phyloP scores from a whole-genome alignment of 1,140 invertebrate genomes.

The Drosophila jambulina region DNA sequence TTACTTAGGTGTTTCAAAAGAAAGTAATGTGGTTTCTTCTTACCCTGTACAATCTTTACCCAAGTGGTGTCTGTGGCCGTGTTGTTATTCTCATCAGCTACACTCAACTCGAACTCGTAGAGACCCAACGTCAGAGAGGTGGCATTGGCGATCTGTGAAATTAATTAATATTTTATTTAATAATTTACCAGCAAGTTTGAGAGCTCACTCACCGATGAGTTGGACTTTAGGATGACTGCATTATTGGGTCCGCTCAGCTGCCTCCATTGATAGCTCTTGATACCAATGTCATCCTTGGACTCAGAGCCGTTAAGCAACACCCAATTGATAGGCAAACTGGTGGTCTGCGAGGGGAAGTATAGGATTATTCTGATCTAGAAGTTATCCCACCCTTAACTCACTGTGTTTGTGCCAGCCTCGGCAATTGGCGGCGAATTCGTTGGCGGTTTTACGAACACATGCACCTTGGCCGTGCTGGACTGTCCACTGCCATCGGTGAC shows the following conservation, averaged over 20 bases:
- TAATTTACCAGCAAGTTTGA: no score
- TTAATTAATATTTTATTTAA: slow-evolving; percentile 22
- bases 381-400: slow-evolving; percentile 17
- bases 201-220: slow-evolving; percentile 82
- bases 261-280: slow-evolving; percentile 93
- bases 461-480: slow-evolving; percentile 93
- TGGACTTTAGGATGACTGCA: slow-evolving; percentile 85
- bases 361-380: background rate
- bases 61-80: slow-evolving; percentile 89
- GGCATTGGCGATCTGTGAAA: slow-evolving; percentile 88
- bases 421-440: slow-evolving; percentile 93
- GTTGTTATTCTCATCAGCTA: slow-evolving; percentile 94
- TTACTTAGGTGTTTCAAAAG: background rate
- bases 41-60: slow-evolving; percentile 96
- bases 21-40: slow-evolving; percentile 34
- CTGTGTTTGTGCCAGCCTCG: slow-evolving; percentile 86
- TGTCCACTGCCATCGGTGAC: slow-evolving; percentile 96
- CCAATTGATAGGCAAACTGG: slow-evolving; percentile 92
- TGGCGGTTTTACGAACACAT: slow-evolving; percentile 96
- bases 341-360: slow-evolving; percentile 86
- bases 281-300: slow-evolving; percentile 94
- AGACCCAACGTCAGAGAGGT: slow-evolving; percentile 93
- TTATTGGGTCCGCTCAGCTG: slow-evolving; percentile 89
- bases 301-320: slow-evolving; percentile 91
- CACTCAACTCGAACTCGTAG: slow-evolving; percentile 93